These are phyloP conservation scores for Silurus lanzhouensis DNA, from an alignment of 2,797 vertebrate genomes.

Conservation along the genomic window DNA sequence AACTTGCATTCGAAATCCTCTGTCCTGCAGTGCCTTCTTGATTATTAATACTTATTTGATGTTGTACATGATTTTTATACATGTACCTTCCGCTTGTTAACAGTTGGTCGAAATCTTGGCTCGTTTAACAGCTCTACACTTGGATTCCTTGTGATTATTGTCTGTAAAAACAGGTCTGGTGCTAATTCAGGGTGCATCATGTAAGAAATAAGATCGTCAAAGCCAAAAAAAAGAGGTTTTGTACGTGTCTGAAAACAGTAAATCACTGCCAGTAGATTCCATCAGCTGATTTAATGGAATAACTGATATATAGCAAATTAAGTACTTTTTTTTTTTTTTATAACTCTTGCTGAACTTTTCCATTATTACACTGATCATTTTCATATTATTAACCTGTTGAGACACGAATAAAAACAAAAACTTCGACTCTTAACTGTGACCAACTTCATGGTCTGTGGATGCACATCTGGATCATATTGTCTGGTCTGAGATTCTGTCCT, in stretches of 20 bases:
- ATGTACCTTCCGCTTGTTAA: not conserved
- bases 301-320: not conserved
- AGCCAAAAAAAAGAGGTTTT: not conserved
- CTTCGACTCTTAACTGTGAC: conserved; percentile 55
- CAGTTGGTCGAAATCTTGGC: not conserved
- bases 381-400: conserved; percentile 21
- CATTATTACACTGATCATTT: conserved; percentile 8
- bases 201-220: not conserved
- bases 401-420: conserved; percentile 22
- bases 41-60: not conserved
- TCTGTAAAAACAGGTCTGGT: not conserved
- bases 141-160: not conserved
- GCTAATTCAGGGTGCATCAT: not conserved
- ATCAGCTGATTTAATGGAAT: conserved; percentile 12
- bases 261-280: not conserved
- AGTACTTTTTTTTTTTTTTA: conserved; percentile 8
- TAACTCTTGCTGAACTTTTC: conserved; percentile 2
- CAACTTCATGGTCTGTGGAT: conserved; percentile 50
- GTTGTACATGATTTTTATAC: not conserved
- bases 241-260: not conserved
- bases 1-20: not conserved
- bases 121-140: not conserved
- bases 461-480: conserved; percentile 77
- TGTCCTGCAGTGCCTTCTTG: not conserved
- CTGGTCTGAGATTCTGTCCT: conserved; percentile 68